phyloP scores from a whole-genome alignment of 2,113 vertebrate species.

The Aegithalos caudatus region DNA sequence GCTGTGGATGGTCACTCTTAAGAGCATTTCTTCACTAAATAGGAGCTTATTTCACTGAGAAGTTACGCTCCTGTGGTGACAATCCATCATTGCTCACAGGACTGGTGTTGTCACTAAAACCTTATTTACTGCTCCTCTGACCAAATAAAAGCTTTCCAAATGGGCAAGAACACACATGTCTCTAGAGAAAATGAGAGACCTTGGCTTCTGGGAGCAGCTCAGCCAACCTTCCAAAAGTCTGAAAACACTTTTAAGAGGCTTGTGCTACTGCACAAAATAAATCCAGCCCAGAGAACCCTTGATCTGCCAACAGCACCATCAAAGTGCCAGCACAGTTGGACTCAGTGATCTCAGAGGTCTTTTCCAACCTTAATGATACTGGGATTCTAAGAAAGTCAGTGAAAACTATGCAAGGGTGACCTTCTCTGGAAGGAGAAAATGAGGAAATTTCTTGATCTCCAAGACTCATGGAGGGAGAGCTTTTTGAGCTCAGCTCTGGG shows the following conservation, averaged over 20 bases:
- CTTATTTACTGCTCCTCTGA: slow-evolving; percentile 37
- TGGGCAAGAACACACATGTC: background rate
- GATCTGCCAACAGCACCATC: background rate
- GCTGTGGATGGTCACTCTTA: background rate
- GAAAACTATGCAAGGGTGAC: background rate
- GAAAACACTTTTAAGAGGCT: background rate
- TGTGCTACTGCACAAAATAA: background rate
- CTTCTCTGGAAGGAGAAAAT: background rate
- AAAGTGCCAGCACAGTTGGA: background rate
- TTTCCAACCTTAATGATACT: background rate
- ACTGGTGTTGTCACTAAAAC: background rate
- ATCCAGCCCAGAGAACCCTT: background rate
- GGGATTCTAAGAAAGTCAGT: background rate
- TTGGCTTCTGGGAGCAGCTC: background rate
- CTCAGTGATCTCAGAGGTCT: background rate
- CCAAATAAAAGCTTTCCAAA: slow-evolving; percentile 30
- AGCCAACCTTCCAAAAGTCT: background rate
- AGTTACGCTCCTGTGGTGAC: background rate
- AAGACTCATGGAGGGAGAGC: background rate
- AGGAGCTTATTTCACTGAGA: background rate
- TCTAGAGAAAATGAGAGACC: background rate
- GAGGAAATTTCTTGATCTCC: background rate
- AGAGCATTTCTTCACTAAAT: background rate
- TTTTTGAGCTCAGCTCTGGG: background rate
- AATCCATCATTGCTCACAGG: background rate